Evolutionary conservation across 2,797 vertebrate genomes (phyloP).

Genomic region (Phalloptychus januarius): DNA sequence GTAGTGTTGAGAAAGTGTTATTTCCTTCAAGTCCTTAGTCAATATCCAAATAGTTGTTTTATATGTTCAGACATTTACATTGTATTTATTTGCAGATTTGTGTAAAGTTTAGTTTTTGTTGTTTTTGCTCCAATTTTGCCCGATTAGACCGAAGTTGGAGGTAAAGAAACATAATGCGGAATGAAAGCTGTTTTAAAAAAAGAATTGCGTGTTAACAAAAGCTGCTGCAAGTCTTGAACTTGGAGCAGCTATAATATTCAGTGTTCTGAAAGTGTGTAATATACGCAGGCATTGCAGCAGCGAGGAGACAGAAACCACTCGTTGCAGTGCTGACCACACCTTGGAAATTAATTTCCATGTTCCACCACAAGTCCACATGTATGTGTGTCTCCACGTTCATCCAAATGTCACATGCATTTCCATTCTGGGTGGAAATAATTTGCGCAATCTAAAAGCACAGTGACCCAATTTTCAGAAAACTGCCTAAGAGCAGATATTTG

Average conservation of each 20-base stretch:
- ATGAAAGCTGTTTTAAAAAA: background rate
- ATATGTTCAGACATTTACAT: background rate
- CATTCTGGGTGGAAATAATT: conserved; percentile 28
- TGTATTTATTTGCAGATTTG: background rate
- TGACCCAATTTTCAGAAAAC: conserved; percentile 20
- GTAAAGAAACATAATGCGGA: background rate
- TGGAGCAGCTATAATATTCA: background rate
- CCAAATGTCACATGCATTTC: conserved; percentile 40
- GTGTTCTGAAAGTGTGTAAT: conserved; percentile 1
- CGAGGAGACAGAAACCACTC: background rate
- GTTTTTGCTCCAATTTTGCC: background rate
- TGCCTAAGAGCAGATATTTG: background rate
- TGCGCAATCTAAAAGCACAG: conserved; percentile 13
- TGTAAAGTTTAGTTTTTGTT: background rate
- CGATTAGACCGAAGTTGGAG: background rate
- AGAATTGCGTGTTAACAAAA: background rate
- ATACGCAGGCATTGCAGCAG: background rate
- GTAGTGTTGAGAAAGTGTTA: background rate
- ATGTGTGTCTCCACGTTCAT: conserved; percentile 29
- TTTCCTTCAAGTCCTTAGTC: background rate
- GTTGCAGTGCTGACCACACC: conserved; percentile 31
- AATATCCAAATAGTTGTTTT: background rate
- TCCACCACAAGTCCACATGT: conserved; percentile 35
- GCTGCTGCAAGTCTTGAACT: background rate
- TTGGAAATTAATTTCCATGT: conserved; percentile 54